Evolutionary conservation across 2,797 vertebrate species (phyloP).

Genomic region (Odontamblyopus rebecca): DNA sequence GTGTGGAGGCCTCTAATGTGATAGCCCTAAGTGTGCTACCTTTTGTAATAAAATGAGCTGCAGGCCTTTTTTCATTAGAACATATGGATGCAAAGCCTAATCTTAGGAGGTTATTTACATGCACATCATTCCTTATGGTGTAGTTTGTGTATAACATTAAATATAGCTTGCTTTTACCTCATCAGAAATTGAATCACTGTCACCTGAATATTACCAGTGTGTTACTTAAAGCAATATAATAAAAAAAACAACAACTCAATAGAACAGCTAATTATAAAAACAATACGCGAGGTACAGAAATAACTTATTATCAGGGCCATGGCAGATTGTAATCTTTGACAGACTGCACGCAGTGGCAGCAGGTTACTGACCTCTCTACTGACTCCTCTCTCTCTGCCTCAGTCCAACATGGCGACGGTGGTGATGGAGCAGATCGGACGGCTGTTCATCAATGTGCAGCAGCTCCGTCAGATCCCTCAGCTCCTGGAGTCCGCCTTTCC

Average conservation of each 20-base stretch:
- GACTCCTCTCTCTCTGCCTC: slow-evolving; percentile 26
- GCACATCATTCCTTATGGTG: too few species aligned
- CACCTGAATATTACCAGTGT: not conserved
- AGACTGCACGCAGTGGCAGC: not conserved
- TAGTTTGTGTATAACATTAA: too few species aligned
- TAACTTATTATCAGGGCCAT: not conserved
- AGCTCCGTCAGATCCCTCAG: slow-evolving; percentile 81
- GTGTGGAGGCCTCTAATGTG: not conserved
- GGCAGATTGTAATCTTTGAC: not conserved
- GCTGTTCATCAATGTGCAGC: slow-evolving; percentile 82
- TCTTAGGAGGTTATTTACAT: too few species aligned
- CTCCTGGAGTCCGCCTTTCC: slow-evolving; percentile 80
- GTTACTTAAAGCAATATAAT: not conserved
- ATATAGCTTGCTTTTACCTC: too few species aligned
- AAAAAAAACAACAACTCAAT: too few species aligned
- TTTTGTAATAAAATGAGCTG: too few species aligned
- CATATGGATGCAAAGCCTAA: too few species aligned
- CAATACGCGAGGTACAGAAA: not conserved
- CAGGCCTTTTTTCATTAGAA: too few species aligned
- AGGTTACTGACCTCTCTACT: not conserved
- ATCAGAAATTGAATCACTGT: too few species aligned
- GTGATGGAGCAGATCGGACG: slow-evolving; percentile 87
- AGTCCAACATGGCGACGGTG: slow-evolving; percentile 84
- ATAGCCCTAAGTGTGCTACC: not conserved
- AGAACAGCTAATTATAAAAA: not conserved